Conservation (phyloP, 2,797 vertebrate species). For the Nyctibius grandis region DNA sequence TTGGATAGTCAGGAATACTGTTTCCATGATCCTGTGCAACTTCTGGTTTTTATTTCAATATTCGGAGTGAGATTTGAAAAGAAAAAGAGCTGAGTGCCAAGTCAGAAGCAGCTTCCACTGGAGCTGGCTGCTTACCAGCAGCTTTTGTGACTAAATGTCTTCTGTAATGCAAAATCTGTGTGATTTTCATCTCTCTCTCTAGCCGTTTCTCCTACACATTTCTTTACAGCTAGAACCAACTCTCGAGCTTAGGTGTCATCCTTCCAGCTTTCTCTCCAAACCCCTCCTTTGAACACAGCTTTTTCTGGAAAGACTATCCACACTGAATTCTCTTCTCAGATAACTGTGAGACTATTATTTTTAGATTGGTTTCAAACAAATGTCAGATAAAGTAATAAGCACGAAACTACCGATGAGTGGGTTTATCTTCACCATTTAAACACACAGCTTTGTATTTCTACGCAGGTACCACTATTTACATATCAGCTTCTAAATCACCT, state of each 20-base stretch:
- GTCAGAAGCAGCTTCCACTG: neutral
- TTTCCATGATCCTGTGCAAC: neutral
- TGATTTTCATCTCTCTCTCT: neutral
- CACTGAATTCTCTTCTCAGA: neutral
- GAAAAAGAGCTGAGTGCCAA: neutral
- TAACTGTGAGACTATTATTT: neutral
- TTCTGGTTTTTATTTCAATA: neutral
- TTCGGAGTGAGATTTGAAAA: neutral
- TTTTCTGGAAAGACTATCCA: neutral
- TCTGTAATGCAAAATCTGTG: neutral
- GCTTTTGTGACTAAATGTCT: neutral
- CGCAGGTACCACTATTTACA: neutral
- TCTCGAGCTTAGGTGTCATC: neutral
- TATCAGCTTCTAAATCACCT: neutral
- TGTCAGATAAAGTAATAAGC: neutral
- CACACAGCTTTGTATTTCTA: neutral
- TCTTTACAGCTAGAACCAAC: neutral
- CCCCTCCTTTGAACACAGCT: neutral
- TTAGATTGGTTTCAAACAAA: neutral
- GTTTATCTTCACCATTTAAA: neutral
- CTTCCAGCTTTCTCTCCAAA: neutral
- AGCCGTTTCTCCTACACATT: neutral
- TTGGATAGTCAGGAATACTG: neutral
- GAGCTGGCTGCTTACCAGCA: neutral
- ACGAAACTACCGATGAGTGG: neutral